Base-by-base conservation (phyloP, 2,113 vertebrate species). In the Poecile atricapillus region DNA sequence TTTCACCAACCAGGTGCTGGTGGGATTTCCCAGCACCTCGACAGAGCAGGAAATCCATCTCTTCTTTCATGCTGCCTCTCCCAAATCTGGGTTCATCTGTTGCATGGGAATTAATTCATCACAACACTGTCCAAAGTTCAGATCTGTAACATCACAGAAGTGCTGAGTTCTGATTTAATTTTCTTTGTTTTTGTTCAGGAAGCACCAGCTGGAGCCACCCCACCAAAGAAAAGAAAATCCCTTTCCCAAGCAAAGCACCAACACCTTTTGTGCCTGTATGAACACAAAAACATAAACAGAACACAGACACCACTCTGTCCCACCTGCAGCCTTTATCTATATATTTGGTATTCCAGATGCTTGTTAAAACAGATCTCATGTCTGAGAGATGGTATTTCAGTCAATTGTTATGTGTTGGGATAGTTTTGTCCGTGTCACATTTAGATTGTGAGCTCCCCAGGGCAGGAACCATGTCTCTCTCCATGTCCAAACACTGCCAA, bases 111-210 rank as follows among this genome's bases (percentile, higher is more conserved):
- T 92, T 20, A 44, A 67, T 82, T 78, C 7, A 70, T 55, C 27
- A 7, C 71, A 47, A 0, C 23, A 4, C 23, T 77, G 39, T n/a
- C 12, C 20, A 30, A 15, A 67, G 46, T 68, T 91, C 56, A 69
- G 62, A 31, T 6, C 31, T 52, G 20, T 33, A 65, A 76, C 56
- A 23, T 60, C 77, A 59, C 21, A 37, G 31, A 19, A 68, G 16
- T 93, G 28, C 62, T 89, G 74, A 85, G 3, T 31, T 77, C 76
- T 88, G 37, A 83, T 22, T 30, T 60, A 2, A 7, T 69, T 87
- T 71, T 83, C 64, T 21, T 82, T 64, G 18, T 23, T 94, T 90
- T 95, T 75, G 41, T 91, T 82, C 83, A 98, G 98, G 96, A 97
- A 96, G 70, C 56, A 58, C 30, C 86, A 93, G 62, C 68, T 89